These are phyloP conservation scores for Cercopithecus mona DNA, from an alignment of 2,113 vertebrate species.

Conservation along the genomic window DNA sequence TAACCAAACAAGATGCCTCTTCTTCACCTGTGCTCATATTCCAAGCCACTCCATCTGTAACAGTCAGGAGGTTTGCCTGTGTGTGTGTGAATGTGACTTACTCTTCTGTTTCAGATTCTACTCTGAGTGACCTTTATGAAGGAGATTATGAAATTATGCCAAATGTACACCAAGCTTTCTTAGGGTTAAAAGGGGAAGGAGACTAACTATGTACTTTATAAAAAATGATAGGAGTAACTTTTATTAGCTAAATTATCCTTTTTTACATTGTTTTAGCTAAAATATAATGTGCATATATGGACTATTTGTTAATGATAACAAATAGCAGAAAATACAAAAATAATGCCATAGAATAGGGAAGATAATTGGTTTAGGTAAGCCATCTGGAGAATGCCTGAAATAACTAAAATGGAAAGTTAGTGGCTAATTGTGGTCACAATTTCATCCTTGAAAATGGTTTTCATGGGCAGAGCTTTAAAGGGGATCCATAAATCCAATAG, in stretches of 20 bases:
- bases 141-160: neutral
- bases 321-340: neutral
- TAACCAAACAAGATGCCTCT: neutral
- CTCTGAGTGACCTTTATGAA: neutral
- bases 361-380: neutral
- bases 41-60: neutral
- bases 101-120: neutral
- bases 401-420: neutral
- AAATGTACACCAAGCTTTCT: neutral
- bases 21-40: neutral
- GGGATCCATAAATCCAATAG: neutral
- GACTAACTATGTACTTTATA: neutral
- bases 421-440: neutral
- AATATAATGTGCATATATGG: neutral
- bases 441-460: constrained; percentile 2
- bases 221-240: constrained; percentile 16
- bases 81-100: neutral
- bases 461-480: neutral
- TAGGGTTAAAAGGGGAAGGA: neutral
- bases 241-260: neutral
- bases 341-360: neutral
- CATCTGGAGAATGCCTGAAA: neutral
- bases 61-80: neutral
- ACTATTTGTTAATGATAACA: constrained; percentile 1
- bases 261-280: neutral